Conservation (phyloP, 2,797 vertebrate species). For the Dermochelys coriacea region DNA sequence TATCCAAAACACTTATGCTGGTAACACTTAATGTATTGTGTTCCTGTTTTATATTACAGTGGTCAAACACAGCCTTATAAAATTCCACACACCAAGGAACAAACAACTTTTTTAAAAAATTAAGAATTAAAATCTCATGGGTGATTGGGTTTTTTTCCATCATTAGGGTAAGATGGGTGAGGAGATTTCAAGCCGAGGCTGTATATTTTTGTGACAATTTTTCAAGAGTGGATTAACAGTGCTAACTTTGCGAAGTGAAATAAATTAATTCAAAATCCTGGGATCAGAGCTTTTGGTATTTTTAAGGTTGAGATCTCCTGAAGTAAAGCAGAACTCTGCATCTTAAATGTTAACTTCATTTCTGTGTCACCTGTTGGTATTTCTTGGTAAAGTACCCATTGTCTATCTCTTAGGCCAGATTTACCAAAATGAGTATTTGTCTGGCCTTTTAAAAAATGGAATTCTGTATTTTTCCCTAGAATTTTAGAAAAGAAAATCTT, state of each 20-base stretch:
- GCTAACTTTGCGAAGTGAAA: conserved; percentile 39
- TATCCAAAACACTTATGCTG: background rate
- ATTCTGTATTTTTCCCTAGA: conserved; percentile 63
- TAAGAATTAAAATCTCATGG: background rate
- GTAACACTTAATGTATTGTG: background rate
- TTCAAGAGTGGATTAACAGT: conserved; percentile 22
- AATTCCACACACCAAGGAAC: conserved; percentile 7
- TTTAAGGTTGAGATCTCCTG: background rate
- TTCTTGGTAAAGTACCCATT: background rate
- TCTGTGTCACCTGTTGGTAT: background rate
- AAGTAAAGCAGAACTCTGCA: background rate
- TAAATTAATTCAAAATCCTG: conserved; percentile 15
- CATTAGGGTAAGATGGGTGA: background rate
- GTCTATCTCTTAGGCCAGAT: background rate
- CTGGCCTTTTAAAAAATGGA: conserved; percentile 37
- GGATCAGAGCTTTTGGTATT: background rate
- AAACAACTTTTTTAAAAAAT: background rate
- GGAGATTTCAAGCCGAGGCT: background rate
- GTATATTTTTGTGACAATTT: background rate
- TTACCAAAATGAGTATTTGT: background rate
- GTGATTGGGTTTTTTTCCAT: background rate
- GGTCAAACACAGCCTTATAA: background rate
- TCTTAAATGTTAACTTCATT: conserved; percentile 1
- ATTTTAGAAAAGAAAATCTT: conserved; percentile 77
- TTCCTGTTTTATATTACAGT: conserved; percentile 22